Percentiles rank a stretch among this genome's conserved stretches.
Evolutionary conservation across 1,140 invertebrate species (phyloP).

Genomic region (Cardiocondyla obscurior): DNA sequence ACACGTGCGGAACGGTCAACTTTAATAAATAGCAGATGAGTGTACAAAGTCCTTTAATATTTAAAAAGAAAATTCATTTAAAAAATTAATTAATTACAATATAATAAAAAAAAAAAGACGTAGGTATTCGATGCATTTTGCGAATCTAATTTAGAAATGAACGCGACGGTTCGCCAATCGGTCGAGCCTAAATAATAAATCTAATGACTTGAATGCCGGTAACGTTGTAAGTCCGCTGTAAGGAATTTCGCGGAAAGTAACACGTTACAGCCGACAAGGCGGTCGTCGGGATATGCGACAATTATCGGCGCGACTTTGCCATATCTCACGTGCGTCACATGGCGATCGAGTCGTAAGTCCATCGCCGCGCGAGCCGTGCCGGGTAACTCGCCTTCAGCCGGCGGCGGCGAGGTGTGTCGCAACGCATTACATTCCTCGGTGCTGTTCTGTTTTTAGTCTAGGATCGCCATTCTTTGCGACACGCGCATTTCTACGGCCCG

Average conservation of each 20-base stretch:
- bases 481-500: constrained; percentile 76
- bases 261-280: constrained; percentile 68
- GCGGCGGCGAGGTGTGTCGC: constrained; percentile 77
- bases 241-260: constrained; percentile 54
- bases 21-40: not conserved
- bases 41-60: not conserved
- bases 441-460: constrained; percentile 83
- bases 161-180: not conserved
- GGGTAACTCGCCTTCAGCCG: constrained; percentile 52
- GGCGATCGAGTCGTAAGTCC: constrained; percentile 58
- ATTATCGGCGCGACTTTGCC: constrained; percentile 78
- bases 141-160: not conserved
- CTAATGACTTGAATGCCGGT: not conserved
- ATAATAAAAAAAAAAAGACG: not conserved
- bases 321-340: constrained; percentile 77
- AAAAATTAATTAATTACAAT: not conserved
- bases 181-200: not conserved
- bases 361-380: constrained; percentile 21
- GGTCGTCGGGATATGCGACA: constrained; percentile 78
- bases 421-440: constrained; percentile 80
- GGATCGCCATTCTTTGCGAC: constrained; percentile 81
- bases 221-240: not conserved
- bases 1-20: not conserved
- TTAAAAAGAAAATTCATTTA: not conserved
- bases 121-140: not conserved